Base-by-base conservation (phyloP, 2,888 invertebrate species). In the Rhyacophila evoluta region DNA sequence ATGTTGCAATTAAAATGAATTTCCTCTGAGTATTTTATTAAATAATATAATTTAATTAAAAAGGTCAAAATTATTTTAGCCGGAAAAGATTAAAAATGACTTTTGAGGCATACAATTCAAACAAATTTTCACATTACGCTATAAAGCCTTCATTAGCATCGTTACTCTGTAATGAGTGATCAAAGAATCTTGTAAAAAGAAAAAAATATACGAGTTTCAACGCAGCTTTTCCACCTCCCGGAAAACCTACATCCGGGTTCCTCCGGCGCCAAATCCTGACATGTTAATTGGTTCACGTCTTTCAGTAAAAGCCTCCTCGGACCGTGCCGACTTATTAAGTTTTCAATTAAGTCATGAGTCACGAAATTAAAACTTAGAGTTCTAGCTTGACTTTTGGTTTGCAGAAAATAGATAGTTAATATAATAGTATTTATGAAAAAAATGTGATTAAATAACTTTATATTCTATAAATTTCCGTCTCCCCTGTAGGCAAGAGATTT, bases 211-310 rank as follows among this genome's bases (percentile, higher is more conserved):
- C 5, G 15, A 39, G 15, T 4, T 19, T 55, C 25, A 8, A 15
- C 19, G 25, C 15, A 55, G 55, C 55, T 19, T 55, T 55, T 55
- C 10, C 55, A 19, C 6, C 25, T 25, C 8, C 55, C 55, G 5
- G 55, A 55, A 55, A 55, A 55, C 55, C 55, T 19, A 19, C 25
- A 55, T 8, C 69, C 29, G 27, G n/a, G 19, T 69, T 69, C 69
- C 28, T 69, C 33, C 28, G 29, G 8, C 12, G 28, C 29, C 19
- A 55, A 69, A 69, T 29, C 29, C 33, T 15, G 33, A 41, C 37
- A 78, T 38, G 75, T 75, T 80, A 78, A 80, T 80, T 80, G 78
- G 77, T 78, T 78, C 78, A 80, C 80, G 80, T 78, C 68, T 73
- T 37, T 75, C 75, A 80, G 75, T 80, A 75, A 80, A 80, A 69